Conservation (phyloP, 2,888 invertebrate genomes). For the Myathropa florea region DNA sequence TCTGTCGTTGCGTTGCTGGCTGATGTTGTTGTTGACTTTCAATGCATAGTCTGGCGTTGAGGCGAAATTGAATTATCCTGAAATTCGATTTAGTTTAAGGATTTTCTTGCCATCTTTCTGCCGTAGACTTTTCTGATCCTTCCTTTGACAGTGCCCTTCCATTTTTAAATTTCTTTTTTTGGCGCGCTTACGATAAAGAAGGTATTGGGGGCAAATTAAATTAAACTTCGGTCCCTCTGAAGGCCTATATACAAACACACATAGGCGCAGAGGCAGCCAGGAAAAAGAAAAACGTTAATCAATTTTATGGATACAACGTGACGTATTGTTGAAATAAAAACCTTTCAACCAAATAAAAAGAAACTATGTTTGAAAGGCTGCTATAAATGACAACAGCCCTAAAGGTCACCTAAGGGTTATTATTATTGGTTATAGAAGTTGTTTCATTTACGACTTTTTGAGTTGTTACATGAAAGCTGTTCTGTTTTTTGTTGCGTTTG, state of each 20-base stretch:
- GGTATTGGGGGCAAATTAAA: constrained; percentile 23
- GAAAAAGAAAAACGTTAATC: constrained; percentile 32
- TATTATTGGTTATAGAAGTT: constrained; percentile 37
- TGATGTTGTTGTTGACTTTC: background rate
- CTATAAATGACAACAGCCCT: constrained; percentile 27
- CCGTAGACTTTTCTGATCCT: background rate
- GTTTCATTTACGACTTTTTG: constrained; percentile 32
- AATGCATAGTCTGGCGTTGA: constrained; percentile 14
- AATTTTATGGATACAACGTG: constrained; percentile 58
- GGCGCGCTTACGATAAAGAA: background rate
- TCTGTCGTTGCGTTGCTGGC: background rate
- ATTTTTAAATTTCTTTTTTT: background rate
- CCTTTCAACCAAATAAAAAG: constrained; percentile 21
- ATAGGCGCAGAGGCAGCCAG: background rate
- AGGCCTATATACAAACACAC: background rate
- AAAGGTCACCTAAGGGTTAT: constrained; percentile 41
- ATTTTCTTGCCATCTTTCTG: constrained; percentile 29
- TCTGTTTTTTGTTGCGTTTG: background rate
- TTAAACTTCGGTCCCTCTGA: constrained; percentile 18
- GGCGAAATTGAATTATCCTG: constrained; percentile 40
- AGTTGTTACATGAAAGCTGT: constrained; percentile 1
- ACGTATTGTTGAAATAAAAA: constrained; percentile 46
- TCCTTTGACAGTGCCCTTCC: constrained; percentile 12
- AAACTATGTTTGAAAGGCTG: constrained; percentile 43
- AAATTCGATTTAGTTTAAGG: constrained; percentile 50